Percentiles rank a stretch among this genome's conserved stretches.
Evolutionary conservation across 2,888 invertebrate genomes (phyloP).

Genomic region (Cephus runcator): DNA sequence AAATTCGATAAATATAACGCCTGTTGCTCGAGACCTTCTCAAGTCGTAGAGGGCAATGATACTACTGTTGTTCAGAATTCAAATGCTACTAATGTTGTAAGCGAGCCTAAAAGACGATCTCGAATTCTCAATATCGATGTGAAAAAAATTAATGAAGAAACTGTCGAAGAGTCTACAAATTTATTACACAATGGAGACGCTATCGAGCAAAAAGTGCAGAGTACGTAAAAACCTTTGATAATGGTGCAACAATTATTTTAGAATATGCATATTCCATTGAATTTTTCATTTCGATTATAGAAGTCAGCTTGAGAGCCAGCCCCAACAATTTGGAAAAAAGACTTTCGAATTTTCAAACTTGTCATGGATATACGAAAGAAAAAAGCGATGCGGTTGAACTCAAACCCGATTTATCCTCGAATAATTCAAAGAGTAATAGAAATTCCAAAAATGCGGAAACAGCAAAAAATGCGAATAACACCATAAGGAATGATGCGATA

Average conservation of each 20-base stretch:
- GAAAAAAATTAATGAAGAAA: constrained; percentile 18
- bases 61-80: constrained; percentile 14
- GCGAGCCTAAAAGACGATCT: constrained; percentile 47
- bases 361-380: constrained; percentile 25
- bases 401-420: neutral
- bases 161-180: constrained; percentile 40
- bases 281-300: neutral
- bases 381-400: constrained; percentile 9
- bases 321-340: constrained; percentile 36
- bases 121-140: constrained; percentile 28
- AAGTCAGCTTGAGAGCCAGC: constrained; percentile 28
- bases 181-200: constrained; percentile 32
- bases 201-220: constrained; percentile 19
- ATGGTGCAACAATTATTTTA: neutral
- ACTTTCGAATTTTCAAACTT: constrained; percentile 16
- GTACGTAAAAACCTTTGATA: constrained; percentile 16
- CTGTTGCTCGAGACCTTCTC: constrained; percentile 39
- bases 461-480: neutral
- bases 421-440: constrained; percentile 3
- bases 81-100: constrained; percentile 34
- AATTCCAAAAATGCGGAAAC: constrained; percentile 12
- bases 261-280: neutral
- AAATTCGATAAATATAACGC: constrained; percentile 55
- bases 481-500: neutral
- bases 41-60: constrained; percentile 23